Conservation (phyloP, 2,797 vertebrate species). For the Lacerta agilis region DNA sequence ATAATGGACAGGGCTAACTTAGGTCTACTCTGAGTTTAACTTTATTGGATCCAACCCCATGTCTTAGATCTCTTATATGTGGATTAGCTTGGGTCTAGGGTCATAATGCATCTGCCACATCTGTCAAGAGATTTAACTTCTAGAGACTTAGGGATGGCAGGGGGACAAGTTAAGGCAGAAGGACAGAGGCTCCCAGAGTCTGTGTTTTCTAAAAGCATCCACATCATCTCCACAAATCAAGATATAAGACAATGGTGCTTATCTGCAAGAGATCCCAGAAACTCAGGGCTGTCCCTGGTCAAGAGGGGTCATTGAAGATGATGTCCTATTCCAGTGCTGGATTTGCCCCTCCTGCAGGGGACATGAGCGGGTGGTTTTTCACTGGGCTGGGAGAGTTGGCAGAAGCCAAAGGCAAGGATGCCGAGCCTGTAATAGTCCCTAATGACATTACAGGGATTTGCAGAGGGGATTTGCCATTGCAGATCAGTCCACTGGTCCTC, state of each 20-base stretch:
- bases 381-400: not conserved
- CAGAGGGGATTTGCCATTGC: constrained; percentile 58
- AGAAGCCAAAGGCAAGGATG: constrained; percentile 33
- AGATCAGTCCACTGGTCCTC: constrained; percentile 54
- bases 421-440: constrained; percentile 60
- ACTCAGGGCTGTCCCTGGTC: not conserved
- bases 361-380: not conserved
- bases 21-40: too few species aligned
- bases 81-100: too few species aligned
- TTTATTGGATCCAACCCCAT: too few species aligned
- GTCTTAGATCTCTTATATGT: too few species aligned
- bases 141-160: not conserved
- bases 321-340: not conserved
- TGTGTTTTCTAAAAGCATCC: not conserved
- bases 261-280: not conserved
- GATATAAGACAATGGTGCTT: too few species aligned
- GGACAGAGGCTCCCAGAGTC: not conserved
- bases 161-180: not conserved
- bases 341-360: too few species aligned
- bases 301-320: not conserved
- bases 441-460: constrained; percentile 69
- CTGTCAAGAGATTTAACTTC: not conserved
- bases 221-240: not conserved
- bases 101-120: not conserved
- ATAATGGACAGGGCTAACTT: too few species aligned